Percentiles rank a stretch among this genome's conserved stretches.
These are phyloP conservation scores for Athalia circularis DNA, from an alignment of 2,888 invertebrate genomes.

Conservation along the genomic window DNA sequence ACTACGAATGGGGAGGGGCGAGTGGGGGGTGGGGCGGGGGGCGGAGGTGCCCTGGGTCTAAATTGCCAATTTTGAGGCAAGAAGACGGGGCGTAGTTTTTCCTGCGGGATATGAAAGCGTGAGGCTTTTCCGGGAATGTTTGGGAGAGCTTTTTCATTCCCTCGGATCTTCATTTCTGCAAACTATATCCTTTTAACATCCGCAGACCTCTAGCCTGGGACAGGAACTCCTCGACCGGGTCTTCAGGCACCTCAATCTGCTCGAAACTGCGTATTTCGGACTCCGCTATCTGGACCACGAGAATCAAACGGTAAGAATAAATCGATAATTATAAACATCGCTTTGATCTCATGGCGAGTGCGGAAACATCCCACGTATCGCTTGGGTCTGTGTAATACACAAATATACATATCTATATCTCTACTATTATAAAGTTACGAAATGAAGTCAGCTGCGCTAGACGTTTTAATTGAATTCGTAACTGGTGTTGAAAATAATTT, in stretches of 20 bases:
- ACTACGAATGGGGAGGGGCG: not conserved
- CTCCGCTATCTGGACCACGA: conserved; percentile 93
- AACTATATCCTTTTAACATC: conserved; percentile 58
- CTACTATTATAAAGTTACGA: not conserved
- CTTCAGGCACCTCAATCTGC: conserved; percentile 92
- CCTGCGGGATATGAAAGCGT: conserved; percentile 1
- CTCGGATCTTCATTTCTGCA: conserved; percentile 13
- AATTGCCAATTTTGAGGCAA: conserved; percentile 25
- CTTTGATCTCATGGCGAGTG: not conserved
- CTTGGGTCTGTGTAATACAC: not conserved
- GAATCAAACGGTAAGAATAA: conserved; percentile 90
- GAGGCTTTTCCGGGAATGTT: conserved; percentile 24
- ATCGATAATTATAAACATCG: not conserved
- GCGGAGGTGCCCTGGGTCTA: conserved; percentile 7
- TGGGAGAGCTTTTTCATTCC: conserved; percentile 3
- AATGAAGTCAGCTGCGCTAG: conserved; percentile 1
- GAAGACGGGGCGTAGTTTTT: not conserved
- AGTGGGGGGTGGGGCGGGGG: too few species aligned
- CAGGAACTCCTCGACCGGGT: conserved; percentile 94
- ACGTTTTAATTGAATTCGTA: conserved; percentile 22
- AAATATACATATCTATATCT: not conserved
- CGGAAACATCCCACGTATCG: not conserved
- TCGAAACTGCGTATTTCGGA: conserved; percentile 98
- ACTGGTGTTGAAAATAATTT: not conserved
- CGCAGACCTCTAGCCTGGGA: conserved; percentile 92